Conservation (phyloP, 2,888 invertebrate species). For the Aporophyla nigra region DNA sequence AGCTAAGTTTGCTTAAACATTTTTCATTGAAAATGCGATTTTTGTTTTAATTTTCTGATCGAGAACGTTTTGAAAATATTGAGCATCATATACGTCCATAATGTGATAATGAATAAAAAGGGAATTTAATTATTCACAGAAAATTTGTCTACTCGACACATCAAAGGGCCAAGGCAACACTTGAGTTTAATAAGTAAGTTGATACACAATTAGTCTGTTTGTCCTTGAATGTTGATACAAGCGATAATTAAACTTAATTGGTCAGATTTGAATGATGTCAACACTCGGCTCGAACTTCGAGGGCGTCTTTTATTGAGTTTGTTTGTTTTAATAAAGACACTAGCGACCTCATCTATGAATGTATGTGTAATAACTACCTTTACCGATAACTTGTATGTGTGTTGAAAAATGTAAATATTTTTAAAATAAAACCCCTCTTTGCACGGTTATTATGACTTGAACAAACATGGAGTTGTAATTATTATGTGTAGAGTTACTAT, state of each 20-base stretch:
- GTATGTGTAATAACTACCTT: too few relatives aligned
- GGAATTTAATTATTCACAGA: not conserved
- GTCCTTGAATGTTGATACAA: slow-evolving; percentile 39
- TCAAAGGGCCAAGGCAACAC: slow-evolving; percentile 11
- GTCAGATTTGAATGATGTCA: slow-evolving; percentile 47
- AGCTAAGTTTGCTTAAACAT: slow-evolving; percentile 15
- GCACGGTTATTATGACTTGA: not conserved
- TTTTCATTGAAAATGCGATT: not conserved
- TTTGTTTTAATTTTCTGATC: slow-evolving; percentile 9
- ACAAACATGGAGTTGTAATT: not conserved
- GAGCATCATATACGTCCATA: not conserved
- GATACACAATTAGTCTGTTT: slow-evolving; percentile 41
- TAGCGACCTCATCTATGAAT: too few relatives aligned
- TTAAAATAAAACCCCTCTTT: too few relatives aligned
- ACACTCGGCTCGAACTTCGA: slow-evolving; percentile 13
- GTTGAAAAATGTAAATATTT: too few relatives aligned
- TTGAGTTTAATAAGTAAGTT: not conserved
- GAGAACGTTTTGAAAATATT: not conserved
- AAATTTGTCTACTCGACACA: not conserved
- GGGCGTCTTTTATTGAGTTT: not conserved
- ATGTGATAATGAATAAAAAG: not conserved
- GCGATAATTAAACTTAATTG: slow-evolving; percentile 45
- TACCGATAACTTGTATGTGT: too few relatives aligned
- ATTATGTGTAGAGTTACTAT: not conserved
- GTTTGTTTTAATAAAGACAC: not conserved